Evolutionary conservation across 2,113 vertebrate species (phyloP), one percentile per base, ranked within the genome.

Genomic region (Nothobranchius furzeri): DNA sequence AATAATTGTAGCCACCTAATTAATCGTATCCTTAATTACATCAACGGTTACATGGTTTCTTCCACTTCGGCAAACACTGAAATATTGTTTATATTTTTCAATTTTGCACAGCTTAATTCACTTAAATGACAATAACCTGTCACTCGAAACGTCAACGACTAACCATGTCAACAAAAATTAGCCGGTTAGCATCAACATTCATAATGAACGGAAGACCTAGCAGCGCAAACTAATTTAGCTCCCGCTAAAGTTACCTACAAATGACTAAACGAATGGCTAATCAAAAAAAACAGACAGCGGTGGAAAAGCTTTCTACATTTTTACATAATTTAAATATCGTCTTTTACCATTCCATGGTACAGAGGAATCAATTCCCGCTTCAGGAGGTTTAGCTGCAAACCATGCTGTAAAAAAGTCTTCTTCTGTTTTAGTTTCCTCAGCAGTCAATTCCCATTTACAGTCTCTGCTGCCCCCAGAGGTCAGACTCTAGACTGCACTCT

Each of bases 291-390:
- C 3, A 17, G 2, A 8, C 8, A 25, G 1, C n/a, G 0, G 1
- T 20, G 2, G 14, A 4, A 52, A 24, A 9, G 7, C 7, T 24
- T 35, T 6, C 13, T 25, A 7, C 11, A 13, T 13, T 25, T 25
- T 11, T 15, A 5, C 37, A n/a, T 2, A 0, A 9, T 6, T 9
- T 0, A 24, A 40, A 36, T 5, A 7, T 13, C 1, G 0, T 42
- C 0, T n/a, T 63, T 86, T 85, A 90, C 89, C 89, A 89, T 43
- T 89, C 84, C 89, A 90, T 90, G 25, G 2, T 52, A 1, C 30
- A 0, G 2, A 45, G 25, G 36, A 69, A 54, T 60, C 69, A 62
- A 13, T 89, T 90, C 87, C 87, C 89, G 89, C 89, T 81, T 85
- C 85, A 84, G 85, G 85, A 87, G 84, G 88, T 58, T 88, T 17